Evolutionary conservation across 2,113 vertebrate genomes (phyloP), one percentile per base, ranked within the genome.

Genomic region (Lynx canadensis): DNA sequence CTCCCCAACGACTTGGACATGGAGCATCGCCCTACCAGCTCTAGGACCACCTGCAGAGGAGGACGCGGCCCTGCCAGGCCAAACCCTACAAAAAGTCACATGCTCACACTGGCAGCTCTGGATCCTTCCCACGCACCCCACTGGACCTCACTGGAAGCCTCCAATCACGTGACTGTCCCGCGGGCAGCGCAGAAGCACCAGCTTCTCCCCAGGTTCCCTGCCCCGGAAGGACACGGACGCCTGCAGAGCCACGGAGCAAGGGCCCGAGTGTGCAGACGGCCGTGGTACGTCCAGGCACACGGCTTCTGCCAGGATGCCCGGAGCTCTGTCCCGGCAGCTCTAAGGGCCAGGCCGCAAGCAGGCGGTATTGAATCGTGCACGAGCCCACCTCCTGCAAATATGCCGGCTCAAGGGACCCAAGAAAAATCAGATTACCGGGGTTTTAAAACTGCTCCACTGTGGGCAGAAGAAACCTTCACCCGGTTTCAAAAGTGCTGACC

Each of bases 401-500:
- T n/a, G 3, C 11, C 10, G 4, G 52, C 52, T 78, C 86, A 29
- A 45, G 76, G 3, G 38, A 21, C 15, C 55, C 33, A 48, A 71
- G 74, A 88, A 85, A 65, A 85, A 65, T 38, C 48, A 1, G 31
- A 41, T 38, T 7, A 33, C 78, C 63, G 6, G 23, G 14, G 33
- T n/a, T 15, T 82, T 41, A 1, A 5, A 50, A 41, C 2, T 23
- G 33, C 60, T 73, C 66, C 8, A 7, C 57, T 4, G 29, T 4
- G 48, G 79, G 73, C 31, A 33, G 57, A 83, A 71, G 45, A 50
- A 82, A 19, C 31, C 25, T 45, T 76, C 9, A 6, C 33, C 74
- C 27, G 21, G 80, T 2, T 41, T 89, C 91, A 41, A 6, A 89
- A 87, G 79, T 76, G 89, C 95, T 94, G 97, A 96, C 57, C 7